Percentiles rank a stretch among this genome's conserved stretches.
Evolutionary conservation across 37 sponge, comb jelly and placozoan genomes (phyloP).

Genomic region (Oscarella lobularis): DNA sequence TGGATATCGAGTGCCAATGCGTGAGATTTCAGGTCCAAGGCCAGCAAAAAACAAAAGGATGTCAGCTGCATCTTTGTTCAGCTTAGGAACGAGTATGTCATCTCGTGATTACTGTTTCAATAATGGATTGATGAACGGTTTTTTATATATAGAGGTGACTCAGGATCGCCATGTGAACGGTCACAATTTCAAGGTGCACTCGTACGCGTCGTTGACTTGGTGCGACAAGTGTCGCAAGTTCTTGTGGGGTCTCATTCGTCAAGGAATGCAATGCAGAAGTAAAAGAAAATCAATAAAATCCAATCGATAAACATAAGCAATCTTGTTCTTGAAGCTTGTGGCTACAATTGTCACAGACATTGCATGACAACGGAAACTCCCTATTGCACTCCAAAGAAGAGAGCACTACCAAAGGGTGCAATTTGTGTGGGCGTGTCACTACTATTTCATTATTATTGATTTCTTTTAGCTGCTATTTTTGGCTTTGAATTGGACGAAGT

Average conservation of each 20-base stretch:
- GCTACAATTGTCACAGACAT: conserved; percentile 51
- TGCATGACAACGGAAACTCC: conserved; percentile 41
- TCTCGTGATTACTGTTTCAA: background rate
- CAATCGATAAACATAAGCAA: background rate
- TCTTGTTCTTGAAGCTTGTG: conserved; percentile 33
- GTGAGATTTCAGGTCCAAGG: background rate
- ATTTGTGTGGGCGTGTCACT: background rate
- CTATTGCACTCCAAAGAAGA: conserved; percentile 34
- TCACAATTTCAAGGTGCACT: conserved; percentile 38
- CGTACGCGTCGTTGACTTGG: conserved; percentile 34
- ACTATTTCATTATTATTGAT: background rate
- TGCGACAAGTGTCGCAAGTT: conserved; percentile 64
- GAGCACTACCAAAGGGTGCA: background rate
- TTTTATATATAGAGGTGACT: conserved; percentile 3
- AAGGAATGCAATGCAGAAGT: conserved; percentile 67
- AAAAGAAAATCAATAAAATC: background rate
- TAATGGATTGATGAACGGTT: background rate
- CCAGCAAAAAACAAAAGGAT: background rate
- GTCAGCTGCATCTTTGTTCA: conserved; percentile 1
- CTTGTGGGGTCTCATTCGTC: conserved; percentile 63
- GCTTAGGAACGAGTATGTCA: background rate
- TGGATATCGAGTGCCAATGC: no score
- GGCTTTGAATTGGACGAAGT: background rate
- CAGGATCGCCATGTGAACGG: conserved; percentile 41
- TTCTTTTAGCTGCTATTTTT: background rate